Conservation (phyloP, 2,888 invertebrate species). For the Calameuta filiformis region DNA sequence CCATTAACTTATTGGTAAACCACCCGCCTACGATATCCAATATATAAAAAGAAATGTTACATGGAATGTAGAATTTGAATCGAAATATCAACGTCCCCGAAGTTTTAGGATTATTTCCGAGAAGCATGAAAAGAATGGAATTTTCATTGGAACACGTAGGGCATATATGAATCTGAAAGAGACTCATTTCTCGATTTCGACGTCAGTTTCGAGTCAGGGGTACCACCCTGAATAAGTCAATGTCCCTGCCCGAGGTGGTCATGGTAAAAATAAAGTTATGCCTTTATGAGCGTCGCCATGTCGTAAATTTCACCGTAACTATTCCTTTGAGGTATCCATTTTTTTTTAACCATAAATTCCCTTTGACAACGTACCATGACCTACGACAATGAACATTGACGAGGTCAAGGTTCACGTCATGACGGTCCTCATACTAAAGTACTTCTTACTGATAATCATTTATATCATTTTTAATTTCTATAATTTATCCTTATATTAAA, state of each 20-base stretch:
- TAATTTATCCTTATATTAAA: not conserved
- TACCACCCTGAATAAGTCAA: not conserved
- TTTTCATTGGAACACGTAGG: not conserved
- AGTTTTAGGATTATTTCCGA: not conserved
- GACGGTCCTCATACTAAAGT: not conserved
- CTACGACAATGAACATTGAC: conserved; percentile 8
- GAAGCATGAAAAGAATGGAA: not conserved
- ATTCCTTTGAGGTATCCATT: conserved; percentile 27
- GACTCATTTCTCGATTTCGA: not conserved
- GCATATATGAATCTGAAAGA: not conserved
- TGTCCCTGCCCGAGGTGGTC: conserved; percentile 16
- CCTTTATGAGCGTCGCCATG: conserved; percentile 34
- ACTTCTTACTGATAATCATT: not conserved
- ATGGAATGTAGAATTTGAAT: not conserved
- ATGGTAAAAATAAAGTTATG: conserved; percentile 32
- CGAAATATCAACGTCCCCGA: not conserved
- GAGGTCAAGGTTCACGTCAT: conserved; percentile 13
- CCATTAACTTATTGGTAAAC: not conserved
- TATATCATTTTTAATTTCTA: not conserved
- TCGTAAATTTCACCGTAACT: conserved; percentile 39
- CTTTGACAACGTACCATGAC: conserved; percentile 23
- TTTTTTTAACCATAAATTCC: not conserved
- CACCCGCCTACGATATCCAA: not conserved
- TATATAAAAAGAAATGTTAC: not conserved
- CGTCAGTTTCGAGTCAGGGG: not conserved